Evolutionary conservation across 2,113 vertebrate species (phyloP).

Genomic region (Oreotragus oreotragus): DNA sequence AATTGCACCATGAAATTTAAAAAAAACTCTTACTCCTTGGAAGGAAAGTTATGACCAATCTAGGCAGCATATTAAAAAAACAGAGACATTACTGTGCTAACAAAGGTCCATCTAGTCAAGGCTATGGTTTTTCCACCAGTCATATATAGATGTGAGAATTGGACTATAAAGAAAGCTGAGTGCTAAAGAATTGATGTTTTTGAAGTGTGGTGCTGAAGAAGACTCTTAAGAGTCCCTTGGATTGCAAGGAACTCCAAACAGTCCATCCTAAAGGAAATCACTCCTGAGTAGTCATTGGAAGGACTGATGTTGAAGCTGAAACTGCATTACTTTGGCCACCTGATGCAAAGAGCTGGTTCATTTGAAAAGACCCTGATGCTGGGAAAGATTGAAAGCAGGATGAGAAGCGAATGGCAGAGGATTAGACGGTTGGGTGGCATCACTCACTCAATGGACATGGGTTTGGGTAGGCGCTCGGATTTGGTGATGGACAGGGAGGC

Average conservation of each 20-base stretch:
- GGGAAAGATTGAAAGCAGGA: background rate
- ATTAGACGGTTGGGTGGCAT: background rate
- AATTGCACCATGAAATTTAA: background rate
- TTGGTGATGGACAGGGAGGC: background rate
- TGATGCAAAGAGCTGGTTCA: background rate
- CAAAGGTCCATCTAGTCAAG: background rate
- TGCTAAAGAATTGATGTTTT: background rate
- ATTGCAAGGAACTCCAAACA: background rate
- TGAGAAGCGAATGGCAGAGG: background rate
- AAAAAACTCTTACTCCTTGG: background rate
- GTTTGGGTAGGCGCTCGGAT: rapidly evolving
- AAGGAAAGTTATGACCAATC: background rate
- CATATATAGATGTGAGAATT: background rate
- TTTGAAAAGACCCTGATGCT: background rate
- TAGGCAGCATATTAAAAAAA: background rate
- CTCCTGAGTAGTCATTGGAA: background rate
- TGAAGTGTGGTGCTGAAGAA: background rate
- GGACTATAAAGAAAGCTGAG: background rate
- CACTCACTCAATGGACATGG: background rate
- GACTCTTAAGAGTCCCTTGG: background rate
- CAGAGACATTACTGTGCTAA: background rate
- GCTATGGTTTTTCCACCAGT: background rate
- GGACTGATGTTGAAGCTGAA: background rate
- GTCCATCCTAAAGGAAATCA: background rate
- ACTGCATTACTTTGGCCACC: background rate